Percentiles rank a stretch among this genome's conserved stretches.
Conservation (phyloP, 2,888 invertebrate genomes). For the Hesperia comma region DNA sequence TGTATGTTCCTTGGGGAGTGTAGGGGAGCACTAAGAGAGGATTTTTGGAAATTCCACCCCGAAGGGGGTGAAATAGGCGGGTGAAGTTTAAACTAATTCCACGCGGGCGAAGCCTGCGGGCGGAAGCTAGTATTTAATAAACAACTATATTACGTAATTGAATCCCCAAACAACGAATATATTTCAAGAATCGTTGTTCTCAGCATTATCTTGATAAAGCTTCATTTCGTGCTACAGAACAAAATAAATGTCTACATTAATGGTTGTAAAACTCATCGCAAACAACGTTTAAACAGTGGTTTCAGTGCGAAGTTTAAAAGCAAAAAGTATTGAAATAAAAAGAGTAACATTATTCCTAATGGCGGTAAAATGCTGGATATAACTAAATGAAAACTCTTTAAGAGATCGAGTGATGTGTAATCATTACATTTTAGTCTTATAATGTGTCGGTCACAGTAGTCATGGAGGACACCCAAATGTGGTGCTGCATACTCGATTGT, state of each 20-base stretch:
- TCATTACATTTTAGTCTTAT: too few species aligned
- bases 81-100: too few species aligned
- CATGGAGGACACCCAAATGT: too few species aligned
- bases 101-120: too few species aligned
- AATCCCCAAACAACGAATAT: constrained; percentile 13
- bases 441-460: too few species aligned
- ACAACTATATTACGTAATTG: neutral
- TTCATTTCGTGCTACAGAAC: constrained; percentile 28
- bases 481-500: too few species aligned
- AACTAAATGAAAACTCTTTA: neutral
- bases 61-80: too few species aligned
- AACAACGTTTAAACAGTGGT: constrained; percentile 32
- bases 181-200: constrained; percentile 29
- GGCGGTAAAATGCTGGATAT: constrained; percentile 20
- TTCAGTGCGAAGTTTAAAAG: constrained; percentile 32
- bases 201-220: constrained; percentile 29
- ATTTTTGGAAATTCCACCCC: too few species aligned
- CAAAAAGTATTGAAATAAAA: constrained; percentile 34
- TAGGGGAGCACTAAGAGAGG: too few species aligned
- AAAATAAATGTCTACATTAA: constrained; percentile 30
- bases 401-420: too few species aligned
- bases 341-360: constrained; percentile 24
- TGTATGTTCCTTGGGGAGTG: too few species aligned
- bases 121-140: too few species aligned
- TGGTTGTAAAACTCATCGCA: constrained; percentile 31